Conservation (phyloP, 2,888 invertebrate species). For the Argyresthia goedartella region DNA sequence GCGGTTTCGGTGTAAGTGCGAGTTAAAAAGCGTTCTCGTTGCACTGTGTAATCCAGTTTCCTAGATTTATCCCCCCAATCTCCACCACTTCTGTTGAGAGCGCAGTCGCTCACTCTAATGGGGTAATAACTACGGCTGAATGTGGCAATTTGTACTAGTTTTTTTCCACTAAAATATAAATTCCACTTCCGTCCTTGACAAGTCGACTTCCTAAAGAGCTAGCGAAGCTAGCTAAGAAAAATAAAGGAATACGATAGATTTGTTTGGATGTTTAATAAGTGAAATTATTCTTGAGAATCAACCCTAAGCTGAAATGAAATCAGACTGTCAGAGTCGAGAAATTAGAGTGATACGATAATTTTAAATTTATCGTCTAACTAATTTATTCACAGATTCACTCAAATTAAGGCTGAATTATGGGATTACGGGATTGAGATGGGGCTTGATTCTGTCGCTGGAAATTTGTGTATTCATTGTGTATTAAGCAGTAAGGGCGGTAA, state of each 20-base stretch:
- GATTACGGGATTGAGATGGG: not conserved
- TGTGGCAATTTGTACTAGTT: constrained; percentile 44
- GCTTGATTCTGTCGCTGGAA: constrained; percentile 6
- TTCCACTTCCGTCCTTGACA: not conserved
- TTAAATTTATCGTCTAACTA: not conserved
- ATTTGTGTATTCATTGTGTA: constrained; percentile 11
- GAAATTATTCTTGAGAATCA: not conserved
- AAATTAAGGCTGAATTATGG: not conserved
- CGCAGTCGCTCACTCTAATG: constrained; percentile 43
- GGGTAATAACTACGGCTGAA: constrained; percentile 51
- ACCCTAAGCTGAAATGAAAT: no score
- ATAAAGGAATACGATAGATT: not conserved
- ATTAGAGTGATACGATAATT: no score
- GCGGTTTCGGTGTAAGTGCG: no score
- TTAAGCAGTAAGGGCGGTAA: constrained; percentile 8
- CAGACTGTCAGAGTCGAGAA: no score
- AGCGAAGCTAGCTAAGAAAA: not conserved
- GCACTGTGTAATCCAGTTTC: constrained; percentile 21
- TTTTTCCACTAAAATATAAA: constrained; percentile 25
- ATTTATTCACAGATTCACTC: not conserved
- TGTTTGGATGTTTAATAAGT: not conserved
- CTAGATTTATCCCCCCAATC: constrained; percentile 43
- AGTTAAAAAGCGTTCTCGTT: not conserved
- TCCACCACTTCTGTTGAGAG: constrained; percentile 28
- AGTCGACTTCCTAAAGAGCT: not conserved